Evolutionary conservation across 2,113 vertebrate species (phyloP).

Genomic region (Charadrius vociferus): DNA sequence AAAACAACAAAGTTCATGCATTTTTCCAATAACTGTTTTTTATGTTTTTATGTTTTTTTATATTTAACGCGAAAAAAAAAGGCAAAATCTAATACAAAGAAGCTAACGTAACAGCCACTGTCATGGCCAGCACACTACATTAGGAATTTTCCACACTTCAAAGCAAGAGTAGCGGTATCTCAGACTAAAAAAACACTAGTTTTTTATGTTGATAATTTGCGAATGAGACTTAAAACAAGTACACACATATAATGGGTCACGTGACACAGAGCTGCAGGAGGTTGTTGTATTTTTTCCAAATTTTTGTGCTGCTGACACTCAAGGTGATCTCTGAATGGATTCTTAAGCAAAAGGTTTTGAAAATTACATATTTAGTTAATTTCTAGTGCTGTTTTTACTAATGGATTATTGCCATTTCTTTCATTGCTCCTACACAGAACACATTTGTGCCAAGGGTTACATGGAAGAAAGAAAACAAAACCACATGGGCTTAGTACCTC

Average conservation of each 20-base stretch:
- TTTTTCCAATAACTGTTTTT: neutral
- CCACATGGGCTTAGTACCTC: neutral
- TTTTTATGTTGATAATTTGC: neutral
- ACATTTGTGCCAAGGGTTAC: neutral
- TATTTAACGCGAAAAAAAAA: no score
- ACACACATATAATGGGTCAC: neutral
- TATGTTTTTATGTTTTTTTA: no score
- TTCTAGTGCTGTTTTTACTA: neutral
- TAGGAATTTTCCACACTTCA: neutral
- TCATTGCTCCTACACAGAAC: fast-evolving
- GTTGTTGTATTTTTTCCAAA: neutral
- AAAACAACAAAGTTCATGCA: neutral
- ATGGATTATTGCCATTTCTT: neutral
- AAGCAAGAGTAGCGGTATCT: neutral
- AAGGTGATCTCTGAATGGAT: neutral
- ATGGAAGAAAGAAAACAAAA: neutral
- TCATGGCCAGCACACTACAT: no score
- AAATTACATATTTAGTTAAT: neutral
- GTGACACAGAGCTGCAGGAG: neutral
- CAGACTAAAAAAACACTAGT: neutral
- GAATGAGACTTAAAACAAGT: neutral
- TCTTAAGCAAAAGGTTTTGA: neutral
- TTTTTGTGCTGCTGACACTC: neutral
- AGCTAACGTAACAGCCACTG: neutral
- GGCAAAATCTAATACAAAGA: neutral